Evolutionary conservation across 2,113 vertebrate species (phyloP), one percentile per base, ranked within the genome.

Genomic region (Rynchops niger): DNA sequence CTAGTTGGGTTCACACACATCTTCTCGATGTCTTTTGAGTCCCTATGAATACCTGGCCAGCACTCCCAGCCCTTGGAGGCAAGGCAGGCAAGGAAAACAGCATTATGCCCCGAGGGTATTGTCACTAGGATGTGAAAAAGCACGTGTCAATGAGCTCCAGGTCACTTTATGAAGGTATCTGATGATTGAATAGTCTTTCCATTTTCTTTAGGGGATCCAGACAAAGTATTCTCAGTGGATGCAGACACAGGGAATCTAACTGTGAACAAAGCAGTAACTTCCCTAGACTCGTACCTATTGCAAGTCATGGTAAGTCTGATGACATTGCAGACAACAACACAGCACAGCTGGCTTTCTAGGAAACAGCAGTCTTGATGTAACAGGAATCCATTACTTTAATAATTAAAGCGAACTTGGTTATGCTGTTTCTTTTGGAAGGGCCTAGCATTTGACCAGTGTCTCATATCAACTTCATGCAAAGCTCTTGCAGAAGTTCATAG

Each of bases 201-300:
- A 8, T 81, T 98, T 85, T 88, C 53, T 43, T 49, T 88, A 99
- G 99, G 99, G 90, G 97, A 99, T 9, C 91, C 96, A 45, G 97
- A 98, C 2, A 80, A 96, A 5, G 95, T 98, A 38, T 99, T 99
- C 97, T 97, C 97, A 78, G 97, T 99, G 36, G 93, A 98, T 56
- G 96, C 95, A 43, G 96, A 95, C 32, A 98, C 98, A 2, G 99
- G 99, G 43, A 99, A 99, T 84, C 98, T 99, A 91, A 98, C 98
- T 14, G 99, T 99, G 99, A 94, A 97, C 11, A 99, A 98, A 94
- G 88, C 90, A 67, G 98, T 97, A 18, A 98, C 98, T 55, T 97
- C 98, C 5, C 40, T 97, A 23, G 98, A 97, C 6, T 95, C 97
- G 0, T 97, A 99, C 84, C 85, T 96, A 1, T 88, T 99, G 74